Evolutionary conservation across 2,888 invertebrate genomes (phyloP).

Genomic region (Eumacrocentrus americanus): DNA sequence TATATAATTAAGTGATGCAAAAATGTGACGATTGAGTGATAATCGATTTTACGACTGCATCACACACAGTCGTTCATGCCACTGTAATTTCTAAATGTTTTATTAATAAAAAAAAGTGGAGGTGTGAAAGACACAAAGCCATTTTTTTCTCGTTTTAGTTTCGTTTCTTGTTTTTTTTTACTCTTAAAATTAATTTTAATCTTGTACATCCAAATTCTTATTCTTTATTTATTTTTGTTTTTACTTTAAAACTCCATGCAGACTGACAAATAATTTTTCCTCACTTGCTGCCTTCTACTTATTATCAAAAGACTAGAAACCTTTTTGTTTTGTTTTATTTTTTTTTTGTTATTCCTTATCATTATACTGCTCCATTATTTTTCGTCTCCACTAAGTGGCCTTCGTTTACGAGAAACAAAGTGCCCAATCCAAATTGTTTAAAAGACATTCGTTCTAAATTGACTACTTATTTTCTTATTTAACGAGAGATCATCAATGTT

Average conservation of each 20-base stretch:
- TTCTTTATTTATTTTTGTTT: neutral
- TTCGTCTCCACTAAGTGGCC: neutral
- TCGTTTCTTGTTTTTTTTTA: slow-evolving; percentile 14
- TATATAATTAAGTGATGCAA: slow-evolving; percentile 3
- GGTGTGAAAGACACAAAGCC: slow-evolving; percentile 23
- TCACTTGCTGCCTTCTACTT: slow-evolving; percentile 30
- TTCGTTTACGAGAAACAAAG: neutral
- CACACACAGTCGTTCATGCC: slow-evolving; percentile 23
- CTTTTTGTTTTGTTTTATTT: slow-evolving; percentile 22
- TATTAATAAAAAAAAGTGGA: slow-evolving; percentile 53
- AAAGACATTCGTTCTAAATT: neutral
- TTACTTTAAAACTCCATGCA: slow-evolving; percentile 6
- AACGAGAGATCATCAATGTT: neutral
- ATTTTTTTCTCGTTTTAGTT: slow-evolving; percentile 13
- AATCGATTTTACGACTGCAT: slow-evolving; percentile 17
- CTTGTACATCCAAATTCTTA: slow-evolving; percentile 21
- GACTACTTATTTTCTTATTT: neutral
- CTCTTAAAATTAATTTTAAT: slow-evolving; percentile 7
- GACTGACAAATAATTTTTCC: slow-evolving; percentile 15
- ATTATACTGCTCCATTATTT: slow-evolving; percentile 2
- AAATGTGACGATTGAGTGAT: slow-evolving; percentile 24
- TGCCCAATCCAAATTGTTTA: neutral
- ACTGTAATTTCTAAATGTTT: slow-evolving; percentile 59
- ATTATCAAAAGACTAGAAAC: slow-evolving; percentile 39
- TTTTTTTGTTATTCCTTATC: slow-evolving; percentile 11